phyloP scores from a whole-genome alignment of 2,113 vertebrate species.

The Rallus limicola region DNA sequence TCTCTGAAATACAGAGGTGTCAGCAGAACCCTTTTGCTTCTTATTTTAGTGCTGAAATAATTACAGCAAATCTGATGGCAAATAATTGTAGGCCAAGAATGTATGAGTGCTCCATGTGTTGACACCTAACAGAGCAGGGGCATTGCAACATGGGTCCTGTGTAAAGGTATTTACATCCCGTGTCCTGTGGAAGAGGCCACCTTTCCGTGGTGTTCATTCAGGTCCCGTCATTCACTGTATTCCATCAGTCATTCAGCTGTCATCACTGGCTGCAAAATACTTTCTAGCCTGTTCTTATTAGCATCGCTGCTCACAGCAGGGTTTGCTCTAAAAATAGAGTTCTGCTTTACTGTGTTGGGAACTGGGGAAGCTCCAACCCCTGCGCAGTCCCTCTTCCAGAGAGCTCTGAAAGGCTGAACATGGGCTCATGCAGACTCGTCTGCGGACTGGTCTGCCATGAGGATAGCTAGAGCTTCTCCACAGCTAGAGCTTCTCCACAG shows the following conservation, averaged over 20 bases:
- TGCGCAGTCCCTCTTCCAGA: rapidly evolving
- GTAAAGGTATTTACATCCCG: not conserved
- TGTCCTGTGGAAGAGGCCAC: not conserved
- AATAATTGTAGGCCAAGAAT: not conserved
- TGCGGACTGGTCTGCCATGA: not conserved
- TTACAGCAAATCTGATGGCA: not conserved
- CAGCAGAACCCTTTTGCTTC: not conserved
- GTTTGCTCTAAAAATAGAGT: not conserved
- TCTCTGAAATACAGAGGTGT: not conserved
- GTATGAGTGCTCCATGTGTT: not conserved
- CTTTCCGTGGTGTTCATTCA: not conserved
- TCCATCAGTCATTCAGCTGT: not conserved
- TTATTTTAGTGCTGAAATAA: not conserved
- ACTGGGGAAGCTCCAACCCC: not conserved
- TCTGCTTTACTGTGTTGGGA: not conserved
- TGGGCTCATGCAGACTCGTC: not conserved
- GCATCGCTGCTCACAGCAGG: not conserved
- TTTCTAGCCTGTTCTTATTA: not conserved
- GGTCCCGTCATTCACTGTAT: not conserved
- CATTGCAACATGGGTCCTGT: not conserved
- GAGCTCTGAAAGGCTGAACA: not conserved
- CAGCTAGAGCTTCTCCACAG: not conserved
- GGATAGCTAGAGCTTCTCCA: not conserved
- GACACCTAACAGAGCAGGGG: not conserved
- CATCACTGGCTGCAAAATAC: not conserved